phyloP scores from a whole-genome alignment of 2,888 invertebrate species.

The Esperia sulphurella region DNA sequence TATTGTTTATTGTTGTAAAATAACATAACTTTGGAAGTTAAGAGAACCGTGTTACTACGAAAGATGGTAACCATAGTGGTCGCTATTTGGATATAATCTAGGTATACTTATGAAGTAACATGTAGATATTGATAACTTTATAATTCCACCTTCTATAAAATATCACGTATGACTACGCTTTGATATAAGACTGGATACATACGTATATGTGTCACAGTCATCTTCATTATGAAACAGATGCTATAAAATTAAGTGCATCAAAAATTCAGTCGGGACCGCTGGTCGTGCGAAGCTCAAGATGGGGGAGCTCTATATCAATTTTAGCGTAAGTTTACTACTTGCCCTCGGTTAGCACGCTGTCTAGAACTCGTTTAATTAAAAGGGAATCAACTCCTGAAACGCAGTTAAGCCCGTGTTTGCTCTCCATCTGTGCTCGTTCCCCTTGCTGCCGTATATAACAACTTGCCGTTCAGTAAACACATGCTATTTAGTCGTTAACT shows the following conservation, averaged over 20 bases:
- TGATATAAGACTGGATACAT: no score
- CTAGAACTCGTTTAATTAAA: slow-evolving; percentile 67
- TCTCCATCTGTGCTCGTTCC: slow-evolving; percentile 42
- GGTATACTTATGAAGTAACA: no score
- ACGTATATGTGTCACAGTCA: no score
- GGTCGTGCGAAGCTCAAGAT: background rate
- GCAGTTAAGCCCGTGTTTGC: slow-evolving; percentile 61
- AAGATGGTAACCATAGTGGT: no score
- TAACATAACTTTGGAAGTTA: no score
- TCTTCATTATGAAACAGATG: no score
- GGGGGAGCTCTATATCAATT: slow-evolving; percentile 33
- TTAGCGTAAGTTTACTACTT: slow-evolving; percentile 31
- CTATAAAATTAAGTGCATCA: background rate
- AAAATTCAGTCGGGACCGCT: background rate
- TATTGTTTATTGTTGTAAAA: no score
- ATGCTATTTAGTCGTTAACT: background rate
- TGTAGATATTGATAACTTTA: no score
- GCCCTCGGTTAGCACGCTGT: slow-evolving; percentile 33
- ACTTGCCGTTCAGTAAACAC: slow-evolving; percentile 17
- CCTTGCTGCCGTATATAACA: slow-evolving; percentile 22
- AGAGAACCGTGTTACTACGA: no score
- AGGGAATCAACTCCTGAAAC: slow-evolving; percentile 58
- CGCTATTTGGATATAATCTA: no score
- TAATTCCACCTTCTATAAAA: no score
- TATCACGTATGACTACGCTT: no score